Base-by-base conservation (phyloP, 2,888 invertebrate species). In the Catocala nupta region DNA sequence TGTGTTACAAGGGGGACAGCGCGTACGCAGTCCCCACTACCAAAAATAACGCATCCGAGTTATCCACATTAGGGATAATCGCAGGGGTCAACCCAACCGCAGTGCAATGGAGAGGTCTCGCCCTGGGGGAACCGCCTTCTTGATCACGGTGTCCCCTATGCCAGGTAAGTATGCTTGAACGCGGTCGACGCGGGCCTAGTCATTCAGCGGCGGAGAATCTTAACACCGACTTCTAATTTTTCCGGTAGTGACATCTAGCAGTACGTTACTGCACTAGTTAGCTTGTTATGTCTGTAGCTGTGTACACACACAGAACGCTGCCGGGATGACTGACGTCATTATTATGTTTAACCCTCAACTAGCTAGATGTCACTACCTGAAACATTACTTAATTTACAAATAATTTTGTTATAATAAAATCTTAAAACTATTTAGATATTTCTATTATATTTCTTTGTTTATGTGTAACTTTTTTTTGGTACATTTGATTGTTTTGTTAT, bases 11-110 rank as follows among this genome's bases (percentile, higher is more conserved):
- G 25, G 47, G 47, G 47, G 47, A 47, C 47, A 16, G 47, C 47
- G 47, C 47, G 25, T 25, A 47, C 47, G 47, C 47, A 47, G 47
- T 47, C 16, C 47, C 47, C 47, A 47, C 47, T 47, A 47, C 16
- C 47, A 47, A 47, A 47, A 47, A 47, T 47, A 16, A 47, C 47
- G 47, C 47, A 47, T 47, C 47, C 47, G 47, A 47, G 47, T 47
- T 47, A 47, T 47, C 47, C 47, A 47, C 47, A 47, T 47, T 47
- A 47, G 47, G 47, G 47, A 47, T 47, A 47, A 47, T 47, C 47
- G 47, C 47, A 47, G 47, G 47, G 47, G 47, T 47, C 47, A 47
- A 47, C 47, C 47, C 47, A 47, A 47, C 47, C 47, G 47, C 47
- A 47, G 47, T 47, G 47, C 47, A 47, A 47, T 47, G 47, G 47